Conservation (phyloP, 1,140 invertebrate genomes). For the Meteorus sp. region DNA sequence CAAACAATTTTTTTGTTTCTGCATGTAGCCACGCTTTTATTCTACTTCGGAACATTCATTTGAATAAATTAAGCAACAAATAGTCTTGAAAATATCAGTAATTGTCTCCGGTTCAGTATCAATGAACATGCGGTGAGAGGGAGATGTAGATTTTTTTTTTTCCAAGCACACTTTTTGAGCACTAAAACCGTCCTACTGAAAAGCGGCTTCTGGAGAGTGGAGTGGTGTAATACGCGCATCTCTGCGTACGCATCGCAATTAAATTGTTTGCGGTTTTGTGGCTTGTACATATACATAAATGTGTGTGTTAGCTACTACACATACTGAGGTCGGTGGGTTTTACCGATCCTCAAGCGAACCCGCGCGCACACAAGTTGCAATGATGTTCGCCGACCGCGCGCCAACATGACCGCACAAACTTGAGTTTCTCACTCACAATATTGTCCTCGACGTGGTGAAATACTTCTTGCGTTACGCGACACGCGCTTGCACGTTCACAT, state of each 20-base stretch:
- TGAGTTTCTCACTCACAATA: not conserved
- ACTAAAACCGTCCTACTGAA: not conserved
- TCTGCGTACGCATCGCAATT: not conserved
- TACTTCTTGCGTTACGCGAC: conserved; percentile 24
- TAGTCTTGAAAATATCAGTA: too few species aligned
- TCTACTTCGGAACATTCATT: too few species aligned
- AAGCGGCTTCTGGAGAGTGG: too few species aligned
- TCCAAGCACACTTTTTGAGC: not conserved
- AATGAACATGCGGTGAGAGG: too few species aligned
- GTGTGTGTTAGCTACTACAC: conserved; percentile 2
- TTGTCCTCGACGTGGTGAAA: conserved; percentile 14
- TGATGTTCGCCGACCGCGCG: not conserved
- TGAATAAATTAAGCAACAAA: too few species aligned
- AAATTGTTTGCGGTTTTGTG: conserved; percentile 23
- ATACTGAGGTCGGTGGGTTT: too few species aligned
- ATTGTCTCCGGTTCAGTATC: too few species aligned
- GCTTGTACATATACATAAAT: conserved; percentile 1
- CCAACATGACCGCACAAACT: not conserved
- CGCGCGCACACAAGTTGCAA: not conserved
- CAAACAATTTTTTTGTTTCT: too few species aligned
- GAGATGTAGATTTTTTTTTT: too few species aligned
- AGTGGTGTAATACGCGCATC: not conserved
- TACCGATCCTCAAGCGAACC: conserved; percentile 2
- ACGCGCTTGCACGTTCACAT: conserved; percentile 23
- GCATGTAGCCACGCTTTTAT: too few species aligned